Conservation (phyloP, 2,797 vertebrate species). For the Notoglanidium macrostoma region DNA sequence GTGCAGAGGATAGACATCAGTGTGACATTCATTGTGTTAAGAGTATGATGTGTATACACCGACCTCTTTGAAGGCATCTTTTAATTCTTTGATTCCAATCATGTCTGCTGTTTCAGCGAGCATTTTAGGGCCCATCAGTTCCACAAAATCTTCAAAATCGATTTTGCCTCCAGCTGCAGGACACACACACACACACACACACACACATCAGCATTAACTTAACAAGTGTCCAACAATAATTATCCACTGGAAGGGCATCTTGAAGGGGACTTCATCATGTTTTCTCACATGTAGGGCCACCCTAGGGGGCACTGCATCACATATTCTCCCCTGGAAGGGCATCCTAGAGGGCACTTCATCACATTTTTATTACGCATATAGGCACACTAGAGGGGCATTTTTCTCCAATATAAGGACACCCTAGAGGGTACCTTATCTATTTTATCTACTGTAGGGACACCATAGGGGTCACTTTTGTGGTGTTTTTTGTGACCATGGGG, state of each 20-base stretch:
- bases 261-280: no score
- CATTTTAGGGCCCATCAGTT: conserved; percentile 97
- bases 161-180: conserved; percentile 83
- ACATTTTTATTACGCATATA: neutral
- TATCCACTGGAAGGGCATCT: neutral
- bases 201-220: neutral
- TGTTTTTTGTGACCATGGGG: neutral
- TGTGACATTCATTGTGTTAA: neutral
- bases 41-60: neutral
- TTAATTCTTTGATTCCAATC: conserved; percentile 92
- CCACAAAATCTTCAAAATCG: conserved; percentile 95
- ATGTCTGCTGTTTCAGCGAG: conserved; percentile 93
- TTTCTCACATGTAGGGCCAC: neutral
- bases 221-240: neutral
- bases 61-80: conserved; percentile 91
- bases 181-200: conserved; percentile 24
- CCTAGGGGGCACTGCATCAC: neutral
- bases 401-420: neutral
- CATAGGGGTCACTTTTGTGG: neutral
- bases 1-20: neutral
- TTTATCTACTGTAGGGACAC: neutral
- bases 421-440: neutral
- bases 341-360: neutral
- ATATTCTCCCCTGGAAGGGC: neutral
- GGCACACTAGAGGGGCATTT: neutral